Conservation (phyloP, 2,113 vertebrate species). For the Elanus axillaris region DNA sequence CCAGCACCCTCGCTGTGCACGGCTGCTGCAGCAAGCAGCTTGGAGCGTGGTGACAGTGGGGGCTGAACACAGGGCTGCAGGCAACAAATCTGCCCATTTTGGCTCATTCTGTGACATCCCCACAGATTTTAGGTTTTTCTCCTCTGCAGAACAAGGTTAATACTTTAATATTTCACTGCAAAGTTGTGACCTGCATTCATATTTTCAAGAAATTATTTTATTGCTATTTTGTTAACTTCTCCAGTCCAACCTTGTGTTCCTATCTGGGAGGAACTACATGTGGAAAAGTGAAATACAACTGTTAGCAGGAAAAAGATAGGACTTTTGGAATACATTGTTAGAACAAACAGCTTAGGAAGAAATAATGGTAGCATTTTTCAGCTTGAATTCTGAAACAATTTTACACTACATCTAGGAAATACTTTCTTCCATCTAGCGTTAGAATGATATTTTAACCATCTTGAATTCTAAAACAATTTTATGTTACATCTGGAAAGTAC, state of each 20-base stretch:
- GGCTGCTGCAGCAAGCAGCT: neutral
- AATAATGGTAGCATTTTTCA: neutral
- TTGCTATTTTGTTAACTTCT: neutral
- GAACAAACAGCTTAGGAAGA: neutral
- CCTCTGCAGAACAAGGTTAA: neutral
- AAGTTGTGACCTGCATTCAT: neutral
- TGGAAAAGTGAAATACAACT: neutral
- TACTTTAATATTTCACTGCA: neutral
- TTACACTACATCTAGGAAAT: neutral
- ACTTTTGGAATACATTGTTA: neutral
- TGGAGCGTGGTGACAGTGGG: accelerated
- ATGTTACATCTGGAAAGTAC: neutral
- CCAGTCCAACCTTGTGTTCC: neutral
- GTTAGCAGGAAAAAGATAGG: neutral
- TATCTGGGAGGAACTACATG: neutral
- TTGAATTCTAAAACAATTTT: neutral
- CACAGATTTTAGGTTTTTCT: neutral
- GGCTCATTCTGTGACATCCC: neutral
- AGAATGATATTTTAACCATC: neutral
- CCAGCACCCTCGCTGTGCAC: accelerated
- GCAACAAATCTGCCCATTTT: neutral
- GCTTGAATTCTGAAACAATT: neutral
- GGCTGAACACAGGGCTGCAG: neutral
- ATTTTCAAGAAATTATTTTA: neutral
- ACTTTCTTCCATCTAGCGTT: neutral